Evolutionary conservation across 2,113 vertebrate genomes (phyloP).

Genomic region (Loxodonta africana): DNA sequence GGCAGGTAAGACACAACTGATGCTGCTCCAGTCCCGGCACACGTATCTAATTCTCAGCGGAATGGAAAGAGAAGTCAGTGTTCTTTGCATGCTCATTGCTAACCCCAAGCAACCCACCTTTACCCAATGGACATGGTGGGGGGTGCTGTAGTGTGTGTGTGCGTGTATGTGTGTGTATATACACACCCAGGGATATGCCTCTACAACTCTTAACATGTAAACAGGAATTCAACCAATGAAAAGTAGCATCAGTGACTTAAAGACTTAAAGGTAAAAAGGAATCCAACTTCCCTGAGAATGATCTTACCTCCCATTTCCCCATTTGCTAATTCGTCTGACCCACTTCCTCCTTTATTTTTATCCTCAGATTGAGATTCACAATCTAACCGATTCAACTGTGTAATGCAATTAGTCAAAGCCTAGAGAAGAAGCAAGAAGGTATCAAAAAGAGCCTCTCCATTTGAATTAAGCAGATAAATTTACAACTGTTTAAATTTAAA

Average conservation of each 20-base stretch:
- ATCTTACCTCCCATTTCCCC: conserved; percentile 90
- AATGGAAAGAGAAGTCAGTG: not conserved
- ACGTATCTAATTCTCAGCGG: not conserved
- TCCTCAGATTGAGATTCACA: conserved; percentile 85
- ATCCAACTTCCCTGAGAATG: not conserved
- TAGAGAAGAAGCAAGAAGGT: conserved; percentile 81
- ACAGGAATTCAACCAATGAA: not conserved
- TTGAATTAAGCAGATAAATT: not conserved
- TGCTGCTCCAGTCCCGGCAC: not conserved
- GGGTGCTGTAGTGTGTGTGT: too few species aligned
- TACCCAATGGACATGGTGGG: not conserved
- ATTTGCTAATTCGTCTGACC: conserved; percentile 90
- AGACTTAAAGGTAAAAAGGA: not conserved
- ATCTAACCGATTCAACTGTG: conserved; percentile 93
- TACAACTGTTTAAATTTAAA: not conserved
- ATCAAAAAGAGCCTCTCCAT: not conserved
- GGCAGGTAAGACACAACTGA: not conserved
- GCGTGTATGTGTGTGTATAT: rapidly evolving
- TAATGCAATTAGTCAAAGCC: conserved; percentile 96
- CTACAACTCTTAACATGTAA: not conserved
- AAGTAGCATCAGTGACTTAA: not conserved
- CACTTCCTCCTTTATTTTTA: conserved; percentile 77
- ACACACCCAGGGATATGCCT: not conserved
- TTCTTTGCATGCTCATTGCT: not conserved
- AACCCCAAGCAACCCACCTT: not conserved